Conservation (phyloP, 2,888 invertebrate species). For the Xanthia togata region DNA sequence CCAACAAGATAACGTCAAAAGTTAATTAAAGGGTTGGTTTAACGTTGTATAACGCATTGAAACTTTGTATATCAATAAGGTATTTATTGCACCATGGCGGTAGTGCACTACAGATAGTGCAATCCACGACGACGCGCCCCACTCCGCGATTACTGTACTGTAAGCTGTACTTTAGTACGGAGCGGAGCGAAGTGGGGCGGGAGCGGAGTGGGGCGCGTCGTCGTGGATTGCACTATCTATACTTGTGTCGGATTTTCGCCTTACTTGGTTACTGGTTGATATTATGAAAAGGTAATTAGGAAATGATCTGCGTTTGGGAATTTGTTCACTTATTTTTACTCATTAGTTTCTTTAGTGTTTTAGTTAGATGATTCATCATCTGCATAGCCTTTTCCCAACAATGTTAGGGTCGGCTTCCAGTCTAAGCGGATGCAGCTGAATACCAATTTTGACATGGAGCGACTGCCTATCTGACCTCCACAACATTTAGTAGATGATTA, state of each 20-base stretch:
- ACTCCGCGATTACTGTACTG: no score
- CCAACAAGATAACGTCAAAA: slow-evolving; percentile 55
- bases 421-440: neutral
- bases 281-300: slow-evolving; percentile 8
- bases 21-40: slow-evolving; percentile 57
- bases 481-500: neutral
- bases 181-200: no score
- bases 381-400: neutral
- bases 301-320: neutral
- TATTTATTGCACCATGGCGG: slow-evolving; percentile 42
- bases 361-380: neutral
- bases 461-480: neutral
- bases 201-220: no score
- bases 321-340: slow-evolving; percentile 6
- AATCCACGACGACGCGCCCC: no score
- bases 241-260: slow-evolving; percentile 32
- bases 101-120: slow-evolving; percentile 44
- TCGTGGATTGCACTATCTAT: no score
- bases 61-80: slow-evolving; percentile 51
- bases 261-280: neutral
- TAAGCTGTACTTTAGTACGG: no score
- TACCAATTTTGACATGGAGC: neutral
- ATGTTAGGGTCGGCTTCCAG: neutral
- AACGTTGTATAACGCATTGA: slow-evolving; percentile 44
- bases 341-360: neutral